Conservation (phyloP, 2,797 vertebrate species). For the Distichodus sexfasciatus region DNA sequence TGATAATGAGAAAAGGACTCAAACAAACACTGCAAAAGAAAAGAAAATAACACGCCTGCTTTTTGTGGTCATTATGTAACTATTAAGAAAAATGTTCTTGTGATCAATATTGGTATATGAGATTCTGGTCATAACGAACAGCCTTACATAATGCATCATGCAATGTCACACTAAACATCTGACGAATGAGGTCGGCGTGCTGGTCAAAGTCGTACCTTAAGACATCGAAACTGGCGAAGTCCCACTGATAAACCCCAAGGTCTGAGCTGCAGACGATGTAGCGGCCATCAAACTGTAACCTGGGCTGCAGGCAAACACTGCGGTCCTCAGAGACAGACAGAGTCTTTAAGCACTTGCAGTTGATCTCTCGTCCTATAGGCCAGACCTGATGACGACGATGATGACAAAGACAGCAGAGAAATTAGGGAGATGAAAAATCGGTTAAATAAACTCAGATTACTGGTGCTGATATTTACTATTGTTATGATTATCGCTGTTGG, state of each 20-base stretch:
- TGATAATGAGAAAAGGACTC: too few relatives aligned
- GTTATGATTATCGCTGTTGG: too few relatives aligned
- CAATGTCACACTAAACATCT: neutral
- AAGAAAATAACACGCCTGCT: too few relatives aligned
- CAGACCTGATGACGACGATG: slow-evolving; percentile 78
- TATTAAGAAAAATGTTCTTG: too few relatives aligned
- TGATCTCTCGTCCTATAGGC: slow-evolving; percentile 97
- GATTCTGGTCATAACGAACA: too few relatives aligned
- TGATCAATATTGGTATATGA: too few relatives aligned
- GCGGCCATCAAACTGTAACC: slow-evolving; percentile 95
- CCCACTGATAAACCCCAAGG: slow-evolving; percentile 96
- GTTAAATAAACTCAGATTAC: too few relatives aligned
- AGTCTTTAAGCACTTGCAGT: slow-evolving; percentile 96
- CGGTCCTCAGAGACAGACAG: slow-evolving; percentile 92
- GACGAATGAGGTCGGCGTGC: neutral
- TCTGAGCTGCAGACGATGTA: slow-evolving; percentile 96
- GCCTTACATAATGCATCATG: neutral
- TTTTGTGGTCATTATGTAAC: too few relatives aligned
- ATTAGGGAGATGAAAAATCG: too few relatives aligned
- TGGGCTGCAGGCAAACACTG: slow-evolving; percentile 93
- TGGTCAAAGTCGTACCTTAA: slow-evolving; percentile 79
- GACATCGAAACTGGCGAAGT: slow-evolving; percentile 95
- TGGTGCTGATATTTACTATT: too few relatives aligned
- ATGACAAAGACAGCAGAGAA: neutral
- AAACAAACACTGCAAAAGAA: too few relatives aligned